Evolutionary conservation across 2,113 vertebrate genomes (phyloP).

Genomic region (Sander lucioperca): DNA sequence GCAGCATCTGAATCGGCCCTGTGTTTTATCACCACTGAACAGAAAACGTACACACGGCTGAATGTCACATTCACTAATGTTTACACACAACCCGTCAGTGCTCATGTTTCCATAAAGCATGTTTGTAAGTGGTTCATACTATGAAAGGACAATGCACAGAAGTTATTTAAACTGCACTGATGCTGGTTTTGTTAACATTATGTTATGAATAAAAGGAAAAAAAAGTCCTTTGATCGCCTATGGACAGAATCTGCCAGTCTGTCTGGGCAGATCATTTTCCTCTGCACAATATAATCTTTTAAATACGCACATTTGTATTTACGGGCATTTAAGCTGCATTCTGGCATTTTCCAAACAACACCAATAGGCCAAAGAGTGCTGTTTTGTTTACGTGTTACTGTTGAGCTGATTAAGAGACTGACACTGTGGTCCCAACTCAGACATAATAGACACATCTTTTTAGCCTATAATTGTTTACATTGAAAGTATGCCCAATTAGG

Average conservation of each 20-base stretch:
- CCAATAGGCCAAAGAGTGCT: not conserved
- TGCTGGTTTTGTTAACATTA: not conserved
- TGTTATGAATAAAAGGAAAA: not conserved
- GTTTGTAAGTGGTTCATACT: conserved; percentile 13
- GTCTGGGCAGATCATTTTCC: not conserved
- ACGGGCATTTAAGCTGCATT: not conserved
- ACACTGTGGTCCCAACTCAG: too few relatives aligned
- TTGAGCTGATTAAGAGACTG: too few relatives aligned
- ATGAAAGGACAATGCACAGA: conserved; percentile 56
- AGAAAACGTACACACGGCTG: conserved; percentile 47
- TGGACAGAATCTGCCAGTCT: too few relatives aligned
- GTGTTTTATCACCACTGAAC: conserved; percentile 59
- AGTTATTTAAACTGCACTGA: not conserved
- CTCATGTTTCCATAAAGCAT: conserved; percentile 33
- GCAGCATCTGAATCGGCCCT: conserved; percentile 69
- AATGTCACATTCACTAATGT: conserved; percentile 40
- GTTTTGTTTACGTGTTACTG: not conserved
- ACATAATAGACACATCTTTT: too few relatives aligned
- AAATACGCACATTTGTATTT: not conserved
- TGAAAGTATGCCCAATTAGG: too few relatives aligned
- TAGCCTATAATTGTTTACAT: too few relatives aligned
- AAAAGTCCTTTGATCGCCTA: not conserved
- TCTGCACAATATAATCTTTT: not conserved
- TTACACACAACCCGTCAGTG: conserved; percentile 42
- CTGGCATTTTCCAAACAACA: not conserved